Evolutionary conservation across 2,888 invertebrate genomes (phyloP).

Genomic region (Craniophora ligustri): DNA sequence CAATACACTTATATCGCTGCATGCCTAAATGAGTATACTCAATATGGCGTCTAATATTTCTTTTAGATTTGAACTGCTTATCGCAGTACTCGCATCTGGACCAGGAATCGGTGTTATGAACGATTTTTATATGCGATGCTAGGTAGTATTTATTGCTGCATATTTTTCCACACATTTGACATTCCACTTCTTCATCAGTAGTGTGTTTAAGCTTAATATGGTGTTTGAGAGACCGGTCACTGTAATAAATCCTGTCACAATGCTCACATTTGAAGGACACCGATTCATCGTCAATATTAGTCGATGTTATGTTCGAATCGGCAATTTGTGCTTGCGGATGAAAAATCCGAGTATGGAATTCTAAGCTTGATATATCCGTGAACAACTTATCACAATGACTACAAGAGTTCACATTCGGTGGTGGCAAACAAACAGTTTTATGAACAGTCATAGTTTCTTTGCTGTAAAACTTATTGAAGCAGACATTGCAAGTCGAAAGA

Average conservation of each 20-base stretch:
- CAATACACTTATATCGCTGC: slow-evolving; percentile 77
- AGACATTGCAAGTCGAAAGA: slow-evolving; percentile 75
- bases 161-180: slow-evolving; percentile 71
- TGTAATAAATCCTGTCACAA: slow-evolving; percentile 74
- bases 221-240: slow-evolving; percentile 76
- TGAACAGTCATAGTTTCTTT: slow-evolving; percentile 70
- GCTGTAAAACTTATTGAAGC: slow-evolving; percentile 75
- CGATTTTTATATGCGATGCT: slow-evolving; percentile 77
- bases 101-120: slow-evolving; percentile 70
- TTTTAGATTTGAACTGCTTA: slow-evolving; percentile 77
- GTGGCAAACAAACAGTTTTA: slow-evolving; percentile 71
- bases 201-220: slow-evolving; percentile 79
- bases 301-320: slow-evolving; percentile 69
- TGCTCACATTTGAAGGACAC: slow-evolving; percentile 68
- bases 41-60: slow-evolving; percentile 77
- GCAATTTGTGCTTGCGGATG: slow-evolving; percentile 77
- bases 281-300: slow-evolving; percentile 60
- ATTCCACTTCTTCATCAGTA: slow-evolving; percentile 69
- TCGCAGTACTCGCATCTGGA: slow-evolving; percentile 80
- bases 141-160: slow-evolving; percentile 80
- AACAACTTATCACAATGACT: slow-evolving; percentile 77
- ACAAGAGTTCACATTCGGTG: slow-evolving; percentile 70
- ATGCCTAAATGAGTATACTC: slow-evolving; percentile 79
- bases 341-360: slow-evolving; percentile 76
- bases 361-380: slow-evolving; percentile 74